A percentile compares a stretch with the other conserved stretches of the same genome.
Conservation (phyloP, 2,113 vertebrate species). For the Pelecanoides urinatrix region DNA sequence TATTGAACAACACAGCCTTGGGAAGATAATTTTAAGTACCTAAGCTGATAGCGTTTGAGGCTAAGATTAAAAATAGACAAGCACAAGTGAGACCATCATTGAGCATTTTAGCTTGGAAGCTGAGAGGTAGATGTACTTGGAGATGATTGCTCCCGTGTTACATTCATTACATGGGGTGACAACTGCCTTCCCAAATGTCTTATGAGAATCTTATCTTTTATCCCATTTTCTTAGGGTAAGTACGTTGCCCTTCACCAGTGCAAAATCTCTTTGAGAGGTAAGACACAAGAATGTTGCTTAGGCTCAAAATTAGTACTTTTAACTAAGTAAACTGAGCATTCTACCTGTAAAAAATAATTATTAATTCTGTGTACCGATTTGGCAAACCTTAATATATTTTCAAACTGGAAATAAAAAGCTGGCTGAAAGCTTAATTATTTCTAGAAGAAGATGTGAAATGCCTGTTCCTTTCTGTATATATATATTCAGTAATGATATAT, state of each 20-base stretch:
- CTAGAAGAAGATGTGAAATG: not conserved
- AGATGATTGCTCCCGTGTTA: not conserved
- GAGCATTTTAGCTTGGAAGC: not conserved
- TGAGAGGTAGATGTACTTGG: not conserved
- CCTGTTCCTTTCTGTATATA: not conserved
- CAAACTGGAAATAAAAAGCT: not conserved
- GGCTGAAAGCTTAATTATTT: not conserved
- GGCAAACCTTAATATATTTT: not conserved
- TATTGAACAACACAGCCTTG: constrained; percentile 43
- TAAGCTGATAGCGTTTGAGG: constrained; percentile 3
- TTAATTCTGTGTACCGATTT: not conserved
- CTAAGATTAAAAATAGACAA: constrained; percentile 3
- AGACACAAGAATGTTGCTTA: not conserved
- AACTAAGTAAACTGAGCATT: not conserved
- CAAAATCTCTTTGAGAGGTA: not conserved
- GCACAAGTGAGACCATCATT: not conserved
- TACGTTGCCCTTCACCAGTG: not conserved
- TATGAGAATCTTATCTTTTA: not conserved
- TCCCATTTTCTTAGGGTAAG: not conserved
- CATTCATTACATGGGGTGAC: not conserved
- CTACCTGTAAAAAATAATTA: not conserved
- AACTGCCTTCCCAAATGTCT: not conserved
- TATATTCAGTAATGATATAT: not conserved
- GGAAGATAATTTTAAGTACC: constrained; percentile 22
- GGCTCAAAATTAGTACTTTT: not conserved